A percentile compares a stretch with the other conserved stretches of the same genome.
Evolutionary conservation across 1,140 invertebrate genomes (phyloP).

Genomic region (Drosophila athabasca): DNA sequence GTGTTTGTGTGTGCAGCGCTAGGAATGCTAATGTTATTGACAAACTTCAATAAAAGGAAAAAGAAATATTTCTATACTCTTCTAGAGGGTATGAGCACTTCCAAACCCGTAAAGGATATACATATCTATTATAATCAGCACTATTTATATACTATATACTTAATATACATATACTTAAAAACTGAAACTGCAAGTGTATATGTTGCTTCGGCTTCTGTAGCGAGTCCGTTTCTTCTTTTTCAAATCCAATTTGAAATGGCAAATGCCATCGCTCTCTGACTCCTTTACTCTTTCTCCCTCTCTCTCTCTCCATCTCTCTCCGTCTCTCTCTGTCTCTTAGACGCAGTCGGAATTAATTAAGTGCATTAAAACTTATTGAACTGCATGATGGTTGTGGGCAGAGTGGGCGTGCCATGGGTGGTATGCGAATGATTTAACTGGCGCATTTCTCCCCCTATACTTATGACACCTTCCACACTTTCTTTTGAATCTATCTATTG

Average conservation of each 20-base stretch:
- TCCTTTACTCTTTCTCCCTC: not conserved
- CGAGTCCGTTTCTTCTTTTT: slow-evolving; percentile 1
- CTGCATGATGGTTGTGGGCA: slow-evolving; percentile 47
- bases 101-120: too few species aligned
- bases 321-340: not conserved
- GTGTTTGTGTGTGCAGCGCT: not conserved
- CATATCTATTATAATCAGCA: too few species aligned
- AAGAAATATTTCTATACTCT: slow-evolving; percentile 35
- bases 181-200: too few species aligned
- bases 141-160: too few species aligned
- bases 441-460: slow-evolving; percentile 22
- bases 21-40: slow-evolving; percentile 61
- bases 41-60: slow-evolving; percentile 38
- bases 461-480: not conserved
- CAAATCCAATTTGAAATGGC: slow-evolving; percentile 73
- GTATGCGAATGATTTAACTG: slow-evolving; percentile 67
- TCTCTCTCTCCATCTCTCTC: not conserved
- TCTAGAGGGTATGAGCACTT: too few species aligned
- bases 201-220: too few species aligned
- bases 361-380: slow-evolving; percentile 82
- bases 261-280: slow-evolving; percentile 41
- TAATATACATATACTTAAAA: too few species aligned
- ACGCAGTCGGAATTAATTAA: slow-evolving; percentile 76
- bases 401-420: slow-evolving; percentile 24
- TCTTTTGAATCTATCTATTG: too few species aligned